These are phyloP conservation scores for Leptinotarsa haldemani DNA, from an alignment of 2,888 invertebrate genomes.

Conservation along the genomic window DNA sequence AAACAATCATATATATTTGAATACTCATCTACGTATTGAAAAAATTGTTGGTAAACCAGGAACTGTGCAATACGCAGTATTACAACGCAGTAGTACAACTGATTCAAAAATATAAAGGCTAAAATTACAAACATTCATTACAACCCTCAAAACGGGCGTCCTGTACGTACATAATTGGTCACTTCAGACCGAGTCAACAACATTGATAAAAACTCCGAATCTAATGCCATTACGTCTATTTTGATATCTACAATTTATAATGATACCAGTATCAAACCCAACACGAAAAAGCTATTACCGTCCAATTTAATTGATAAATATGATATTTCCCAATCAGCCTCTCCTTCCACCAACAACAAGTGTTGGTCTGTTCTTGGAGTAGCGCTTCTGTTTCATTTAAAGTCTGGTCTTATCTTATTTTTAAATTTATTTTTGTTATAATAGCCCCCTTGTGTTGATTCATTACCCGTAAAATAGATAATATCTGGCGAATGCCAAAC, in stretches of 20 bases:
- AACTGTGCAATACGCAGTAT: too few species aligned
- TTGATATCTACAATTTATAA: constrained; percentile 19
- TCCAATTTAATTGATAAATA: constrained; percentile 46
- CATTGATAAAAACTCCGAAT: constrained; percentile 3
- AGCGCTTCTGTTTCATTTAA: constrained; percentile 53
- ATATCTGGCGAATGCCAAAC: constrained; percentile 51
- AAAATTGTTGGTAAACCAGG: too few species aligned
- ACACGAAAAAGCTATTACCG: constrained; percentile 45
- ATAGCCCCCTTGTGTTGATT: constrained; percentile 53
- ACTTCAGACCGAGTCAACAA: constrained; percentile 5
- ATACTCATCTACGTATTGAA: too few species aligned
- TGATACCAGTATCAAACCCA: constrained; percentile 14
- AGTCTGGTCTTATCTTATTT: constrained; percentile 46
- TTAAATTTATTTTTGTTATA: constrained; percentile 51
- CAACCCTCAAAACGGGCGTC: background rate
- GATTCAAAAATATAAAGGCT: too few species aligned
- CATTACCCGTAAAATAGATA: constrained; percentile 52
- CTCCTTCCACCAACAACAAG: constrained; percentile 46
- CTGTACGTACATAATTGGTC: constrained; percentile 8
- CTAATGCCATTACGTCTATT: constrained; percentile 17
- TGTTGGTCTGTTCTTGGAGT: constrained; percentile 50
- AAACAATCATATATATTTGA: too few species aligned
- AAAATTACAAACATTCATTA: too few species aligned
- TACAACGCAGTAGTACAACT: too few species aligned
- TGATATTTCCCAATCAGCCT: constrained; percentile 41